These are phyloP conservation scores for Andrena hattorfiana DNA, from an alignment of 2,888 invertebrate genomes.

Conservation along the genomic window DNA sequence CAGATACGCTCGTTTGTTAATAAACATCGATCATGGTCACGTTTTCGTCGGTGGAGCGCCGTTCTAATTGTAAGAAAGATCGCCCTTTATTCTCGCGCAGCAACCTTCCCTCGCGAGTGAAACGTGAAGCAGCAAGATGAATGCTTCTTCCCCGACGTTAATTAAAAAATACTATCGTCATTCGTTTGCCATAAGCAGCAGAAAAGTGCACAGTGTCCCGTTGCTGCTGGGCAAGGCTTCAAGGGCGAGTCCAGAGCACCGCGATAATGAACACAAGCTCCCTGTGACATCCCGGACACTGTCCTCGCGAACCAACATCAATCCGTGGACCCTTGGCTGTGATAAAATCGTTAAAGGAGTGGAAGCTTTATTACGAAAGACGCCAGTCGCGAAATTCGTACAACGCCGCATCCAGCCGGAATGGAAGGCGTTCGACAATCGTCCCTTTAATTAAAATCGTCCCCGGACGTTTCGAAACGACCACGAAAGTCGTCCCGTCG, in stretches of 20 bases:
- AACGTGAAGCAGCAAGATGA: background rate
- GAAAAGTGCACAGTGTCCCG: conserved; percentile 42
- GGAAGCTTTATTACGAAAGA: too few relatives aligned
- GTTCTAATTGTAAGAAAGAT: background rate
- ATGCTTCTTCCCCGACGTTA: background rate
- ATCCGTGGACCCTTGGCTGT: too few relatives aligned
- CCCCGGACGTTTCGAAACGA: background rate
- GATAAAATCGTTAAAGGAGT: too few relatives aligned
- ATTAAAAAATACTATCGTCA: conserved; percentile 33
- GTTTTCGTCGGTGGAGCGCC: background rate
- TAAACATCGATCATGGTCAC: background rate
- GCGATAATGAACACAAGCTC: too few relatives aligned
- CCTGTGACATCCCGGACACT: too few relatives aligned
- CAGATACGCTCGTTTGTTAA: conserved; percentile 21
- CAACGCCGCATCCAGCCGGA: background rate
- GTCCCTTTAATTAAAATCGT: conserved; percentile 22
- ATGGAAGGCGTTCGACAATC: conserved; percentile 13
- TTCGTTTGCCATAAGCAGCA: conserved; percentile 26
- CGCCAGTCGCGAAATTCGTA: background rate
- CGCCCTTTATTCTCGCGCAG: background rate
- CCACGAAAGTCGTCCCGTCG: background rate
- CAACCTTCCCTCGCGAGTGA: background rate
- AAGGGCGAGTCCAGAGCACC: too few relatives aligned
- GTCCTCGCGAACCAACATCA: too few relatives aligned
- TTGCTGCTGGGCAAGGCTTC: too few relatives aligned